Base-by-base conservation (phyloP, 2,888 invertebrate species). In the Drosophila falleni region DNA sequence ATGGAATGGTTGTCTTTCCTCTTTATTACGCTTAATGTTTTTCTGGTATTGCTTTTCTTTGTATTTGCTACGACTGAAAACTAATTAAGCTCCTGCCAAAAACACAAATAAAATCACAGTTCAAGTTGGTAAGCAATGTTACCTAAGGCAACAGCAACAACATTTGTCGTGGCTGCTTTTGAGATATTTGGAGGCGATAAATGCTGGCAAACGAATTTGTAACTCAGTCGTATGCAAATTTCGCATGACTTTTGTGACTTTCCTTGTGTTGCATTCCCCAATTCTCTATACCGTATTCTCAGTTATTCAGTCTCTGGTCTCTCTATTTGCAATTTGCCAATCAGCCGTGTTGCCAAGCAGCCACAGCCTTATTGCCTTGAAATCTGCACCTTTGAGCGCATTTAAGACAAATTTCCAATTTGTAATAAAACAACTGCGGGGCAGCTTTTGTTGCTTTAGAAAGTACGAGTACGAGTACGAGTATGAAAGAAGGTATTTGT, bases 331-430 rank as follows among this genome's bases (percentile, higher is more conserved):
- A 11, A 15, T 16, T 29, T 29, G 10, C 16, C 54, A 53, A 3
- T 37, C 10, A 26, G 23, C n/a, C 46, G n/a, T 11, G 29, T 61
- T 47, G 15, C 35, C 50, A 23, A 10, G 5, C 37, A 29, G 37
- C 11, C 31, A 53, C 16, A 35, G 41, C 53, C 53, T 55, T 33
- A 59, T 69, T 69, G 59, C 67, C 67, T 56, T 50, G 44, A 47
- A 62, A 62, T 67, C 60, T 59, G 62, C 55, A 70, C 71, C 67
- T 71, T 50, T 67, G 71, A 63, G 73, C 61, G 66, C 63, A 62
- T 71, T 77, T 68, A 55, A 72, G 81, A 80, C 73, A 80, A 75
- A 78, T 78, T 80, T 80, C 68, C 71, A 80, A 80, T 80, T 80
- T 80, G 80, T 71, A 80, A 73, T 73, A 75, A 80, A 78, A 69